Evolutionary conservation across 2,113 vertebrate species (phyloP).

Genomic region (Cryptotis parvus): DNA sequence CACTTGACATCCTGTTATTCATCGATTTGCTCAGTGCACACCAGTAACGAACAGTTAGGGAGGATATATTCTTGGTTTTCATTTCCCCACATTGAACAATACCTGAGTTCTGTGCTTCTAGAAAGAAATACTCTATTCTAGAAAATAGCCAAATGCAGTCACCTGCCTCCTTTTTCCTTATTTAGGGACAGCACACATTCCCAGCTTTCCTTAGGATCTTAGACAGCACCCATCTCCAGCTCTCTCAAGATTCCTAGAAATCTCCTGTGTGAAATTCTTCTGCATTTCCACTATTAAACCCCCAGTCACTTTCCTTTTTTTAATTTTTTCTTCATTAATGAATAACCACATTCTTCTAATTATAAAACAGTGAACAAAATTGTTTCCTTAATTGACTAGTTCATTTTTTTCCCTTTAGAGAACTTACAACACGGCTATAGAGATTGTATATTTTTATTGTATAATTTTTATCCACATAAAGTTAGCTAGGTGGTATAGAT

Average conservation of each 20-base stretch:
- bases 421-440: neutral
- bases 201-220: neutral
- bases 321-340: neutral
- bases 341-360: neutral
- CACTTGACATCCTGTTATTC: no score
- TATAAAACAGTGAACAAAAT: slow-evolving; percentile 9
- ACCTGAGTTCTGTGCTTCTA: neutral
- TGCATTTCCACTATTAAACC: neutral
- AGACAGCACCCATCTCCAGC: neutral
- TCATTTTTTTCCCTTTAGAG: neutral
- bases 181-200: neutral
- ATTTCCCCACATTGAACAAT: neutral
- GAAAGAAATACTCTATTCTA: neutral
- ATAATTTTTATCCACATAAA: neutral
- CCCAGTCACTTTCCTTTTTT: neutral
- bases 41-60: no score
- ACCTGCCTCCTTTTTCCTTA: neutral
- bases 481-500: neutral
- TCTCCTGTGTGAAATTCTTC: neutral
- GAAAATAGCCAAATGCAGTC: neutral
- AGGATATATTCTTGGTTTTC: neutral
- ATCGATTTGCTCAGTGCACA: no score
- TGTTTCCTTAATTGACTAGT: neutral
- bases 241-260: neutral
- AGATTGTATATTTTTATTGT: neutral